Conservation (phyloP, 2,113 vertebrate genomes). For the Centropus unirufus region DNA sequence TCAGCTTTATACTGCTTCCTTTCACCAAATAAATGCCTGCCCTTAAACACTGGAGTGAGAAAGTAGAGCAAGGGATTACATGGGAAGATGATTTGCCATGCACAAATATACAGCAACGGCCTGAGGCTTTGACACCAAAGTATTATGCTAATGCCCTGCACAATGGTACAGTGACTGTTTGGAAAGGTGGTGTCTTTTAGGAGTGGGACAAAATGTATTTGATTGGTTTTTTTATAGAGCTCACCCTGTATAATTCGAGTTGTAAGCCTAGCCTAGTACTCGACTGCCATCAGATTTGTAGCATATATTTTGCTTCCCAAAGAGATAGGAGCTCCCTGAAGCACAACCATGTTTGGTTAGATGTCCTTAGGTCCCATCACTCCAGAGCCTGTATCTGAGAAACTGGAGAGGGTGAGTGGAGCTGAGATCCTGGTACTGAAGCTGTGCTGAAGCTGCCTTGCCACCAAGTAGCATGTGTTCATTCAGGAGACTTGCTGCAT, state of each 20-base stretch:
- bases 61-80: conserved; percentile 30
- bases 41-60: background rate
- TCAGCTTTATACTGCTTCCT: background rate
- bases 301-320: background rate
- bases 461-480: background rate
- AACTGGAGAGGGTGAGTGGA: background rate
- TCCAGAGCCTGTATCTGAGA: background rate
- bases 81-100: background rate
- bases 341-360: too few relatives aligned
- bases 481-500: background rate
- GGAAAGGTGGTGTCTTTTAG: background rate
- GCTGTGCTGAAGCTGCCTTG: background rate
- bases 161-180: background rate
- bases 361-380: background rate
- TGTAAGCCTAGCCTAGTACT: background rate
- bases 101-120: background rate
- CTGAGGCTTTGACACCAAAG: background rate
- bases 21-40: background rate
- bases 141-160: background rate
- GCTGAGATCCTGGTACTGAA: background rate
- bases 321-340: background rate
- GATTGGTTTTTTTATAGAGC: background rate
- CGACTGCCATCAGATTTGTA: background rate
- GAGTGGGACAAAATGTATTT: background rate
- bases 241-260: background rate